Percentiles rank a stretch among this genome's conserved stretches.
Conservation (phyloP, 2,888 invertebrate genomes). For the Coelogynopora nodosa region DNA sequence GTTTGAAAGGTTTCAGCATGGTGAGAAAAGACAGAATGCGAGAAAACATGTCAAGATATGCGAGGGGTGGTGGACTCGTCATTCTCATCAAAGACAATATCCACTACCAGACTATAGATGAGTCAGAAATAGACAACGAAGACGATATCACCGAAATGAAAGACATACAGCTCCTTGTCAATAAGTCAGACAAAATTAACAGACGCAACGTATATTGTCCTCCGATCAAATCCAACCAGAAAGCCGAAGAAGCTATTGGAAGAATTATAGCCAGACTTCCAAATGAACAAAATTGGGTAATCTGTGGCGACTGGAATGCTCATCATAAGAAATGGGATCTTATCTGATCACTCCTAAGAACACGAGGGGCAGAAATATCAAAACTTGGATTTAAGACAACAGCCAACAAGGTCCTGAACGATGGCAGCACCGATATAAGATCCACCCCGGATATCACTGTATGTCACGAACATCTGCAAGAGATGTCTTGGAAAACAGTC, state of each 20-base stretch:
- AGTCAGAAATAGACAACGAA: neutral
- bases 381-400: neutral
- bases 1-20: neutral
- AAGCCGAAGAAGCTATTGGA: neutral
- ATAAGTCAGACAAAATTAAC: neutral
- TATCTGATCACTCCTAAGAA: neutral
- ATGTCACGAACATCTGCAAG: neutral
- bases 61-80: neutral
- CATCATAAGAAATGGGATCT: neutral
- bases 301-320: constrained; percentile 12
- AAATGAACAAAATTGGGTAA: neutral
- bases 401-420: neutral
- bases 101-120: neutral
- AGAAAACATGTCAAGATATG: constrained; percentile 8
- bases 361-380: neutral
- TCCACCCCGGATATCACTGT: too few relatives aligned
- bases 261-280: constrained; percentile 12
- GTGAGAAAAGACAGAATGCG: neutral
- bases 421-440: neutral
- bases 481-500: neutral
- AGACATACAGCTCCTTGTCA: neutral
- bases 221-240: neutral
- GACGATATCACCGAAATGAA: neutral
- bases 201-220: neutral
- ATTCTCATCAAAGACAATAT: neutral